Base-by-base conservation (phyloP, 2,888 invertebrate species). In the Andrena dorsata region DNA sequence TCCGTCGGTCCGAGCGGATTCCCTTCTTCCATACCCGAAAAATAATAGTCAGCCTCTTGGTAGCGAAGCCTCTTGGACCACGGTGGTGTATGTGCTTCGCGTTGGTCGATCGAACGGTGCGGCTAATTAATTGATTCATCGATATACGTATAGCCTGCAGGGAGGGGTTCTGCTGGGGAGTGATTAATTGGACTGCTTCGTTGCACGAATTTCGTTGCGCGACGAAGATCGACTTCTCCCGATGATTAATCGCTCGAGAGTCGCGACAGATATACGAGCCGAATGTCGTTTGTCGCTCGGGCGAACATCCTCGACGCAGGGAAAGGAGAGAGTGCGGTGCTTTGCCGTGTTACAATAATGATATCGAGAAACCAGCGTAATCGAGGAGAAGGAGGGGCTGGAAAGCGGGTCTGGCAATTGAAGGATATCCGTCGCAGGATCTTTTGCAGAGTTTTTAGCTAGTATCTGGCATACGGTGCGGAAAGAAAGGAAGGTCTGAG, bases 41-140 rank as follows among this genome's bases (percentile, higher is more conserved):
- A 49, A 78, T 75, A 61, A 68, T 75, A 49, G 8, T 26, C 66
- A 61, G 63, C 53, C 28, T 75, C 73, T 26, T 65, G 60, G 49
- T 32, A 73, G 56, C 69, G 65, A 76, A 70, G 76, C 49, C 66
- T 49, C 58, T 66, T 71, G 64, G 49, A 76, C 64, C 70, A 47
- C 28, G 41, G 13, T 41, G 41, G 41, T 28, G 51, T 63, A 75
- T 77, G 58, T 47, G 56, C 56, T 79, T 78, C 76, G 47, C 78
- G 73, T 60, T 80, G 41, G 73, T 47, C 80, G 83, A 83, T 83
- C 78, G 81, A 83, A 77, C 77, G 76, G 68, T 4, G 32, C 75
- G 70, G 58, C 77, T 86, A 87, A 87, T 85, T 82, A 85, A 87
- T 87, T 78, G 87, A 83, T 86, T 68, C 76, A 75, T 75, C 68